phyloP scores from a whole-genome alignment of 2,888 invertebrate genomes.

The Gastracanthus pulcherrimus region DNA sequence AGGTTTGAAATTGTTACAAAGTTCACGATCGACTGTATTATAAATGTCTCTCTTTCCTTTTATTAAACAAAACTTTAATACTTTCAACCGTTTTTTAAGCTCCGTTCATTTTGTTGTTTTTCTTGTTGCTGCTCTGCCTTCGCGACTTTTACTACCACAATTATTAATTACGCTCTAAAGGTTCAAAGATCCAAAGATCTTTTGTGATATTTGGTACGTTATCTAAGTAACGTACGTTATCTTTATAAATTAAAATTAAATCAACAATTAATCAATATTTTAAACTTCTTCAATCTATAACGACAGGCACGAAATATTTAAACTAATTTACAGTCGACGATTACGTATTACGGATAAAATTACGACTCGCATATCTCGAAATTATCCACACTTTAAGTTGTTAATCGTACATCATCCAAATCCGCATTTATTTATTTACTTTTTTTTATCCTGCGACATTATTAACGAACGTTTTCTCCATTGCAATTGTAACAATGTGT shows the following conservation, averaged over 20 bases:
- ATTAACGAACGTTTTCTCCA: conserved; percentile 23
- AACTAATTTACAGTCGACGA: conserved; percentile 65
- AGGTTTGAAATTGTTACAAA: conserved; percentile 21
- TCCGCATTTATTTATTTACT: not conserved
- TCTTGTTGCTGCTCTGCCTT: not conserved
- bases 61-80: conserved; percentile 36
- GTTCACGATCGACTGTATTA: conserved; percentile 3
- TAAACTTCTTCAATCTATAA: conserved; percentile 51
- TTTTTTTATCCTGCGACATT: not conserved
- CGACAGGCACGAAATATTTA: conserved; percentile 70
- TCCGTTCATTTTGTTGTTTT: conserved; percentile 39
- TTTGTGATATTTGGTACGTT: too few species aligned
- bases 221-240: not conserved
- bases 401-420: not conserved
- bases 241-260: conserved; percentile 16
- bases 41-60: not conserved
- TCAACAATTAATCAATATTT: conserved; percentile 14
- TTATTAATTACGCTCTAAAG: not conserved
- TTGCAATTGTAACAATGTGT: conserved; percentile 16
- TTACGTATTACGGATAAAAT: conserved; percentile 59
- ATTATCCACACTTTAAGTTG: conserved; percentile 34
- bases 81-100: conserved; percentile 56
- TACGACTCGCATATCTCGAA: conserved; percentile 65
- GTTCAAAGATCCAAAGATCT: too few species aligned
- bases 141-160: not conserved